Percentiles rank a stretch among this genome's conserved stretches.
phyloP scores from a whole-genome alignment of 2,797 vertebrate species.

The Gambusia yucatana region DNA sequence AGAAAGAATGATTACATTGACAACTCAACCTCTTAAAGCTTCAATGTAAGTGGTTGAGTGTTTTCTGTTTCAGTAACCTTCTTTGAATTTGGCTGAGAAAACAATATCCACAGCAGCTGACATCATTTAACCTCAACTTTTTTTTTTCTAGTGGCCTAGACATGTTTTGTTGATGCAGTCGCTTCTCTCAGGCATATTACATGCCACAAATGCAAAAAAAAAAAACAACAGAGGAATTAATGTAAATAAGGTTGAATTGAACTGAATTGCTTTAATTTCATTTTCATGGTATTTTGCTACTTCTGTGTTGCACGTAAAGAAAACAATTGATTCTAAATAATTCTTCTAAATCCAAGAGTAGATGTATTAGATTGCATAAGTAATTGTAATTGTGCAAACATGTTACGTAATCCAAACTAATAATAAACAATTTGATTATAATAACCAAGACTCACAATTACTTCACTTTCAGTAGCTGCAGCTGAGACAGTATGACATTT shows the following conservation, averaged over 20 bases:
- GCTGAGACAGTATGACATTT: neutral
- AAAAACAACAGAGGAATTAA: neutral
- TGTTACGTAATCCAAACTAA: neutral
- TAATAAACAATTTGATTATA: neutral
- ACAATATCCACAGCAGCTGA: neutral
- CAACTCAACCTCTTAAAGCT: neutral
- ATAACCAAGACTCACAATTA: neutral
- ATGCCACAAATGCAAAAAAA: neutral
- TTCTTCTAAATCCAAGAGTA: neutral
- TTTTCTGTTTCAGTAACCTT: neutral
- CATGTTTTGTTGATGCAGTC: neutral
- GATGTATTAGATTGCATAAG: neutral
- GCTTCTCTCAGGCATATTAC: neutral
- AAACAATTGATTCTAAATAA: neutral
- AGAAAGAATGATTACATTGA: neutral
- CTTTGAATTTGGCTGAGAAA: neutral
- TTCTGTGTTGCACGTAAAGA: neutral
- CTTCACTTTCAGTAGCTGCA: neutral
- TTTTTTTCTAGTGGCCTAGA: neutral
- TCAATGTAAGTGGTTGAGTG: constrained; percentile 4
- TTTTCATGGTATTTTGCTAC: neutral
- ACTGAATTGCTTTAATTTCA: neutral
- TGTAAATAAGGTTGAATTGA: neutral
- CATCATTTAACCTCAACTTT: neutral
- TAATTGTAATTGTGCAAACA: neutral